These are phyloP conservation scores for Poecilia picta DNA, from an alignment of 2,797 vertebrate species.

Conservation along the genomic window DNA sequence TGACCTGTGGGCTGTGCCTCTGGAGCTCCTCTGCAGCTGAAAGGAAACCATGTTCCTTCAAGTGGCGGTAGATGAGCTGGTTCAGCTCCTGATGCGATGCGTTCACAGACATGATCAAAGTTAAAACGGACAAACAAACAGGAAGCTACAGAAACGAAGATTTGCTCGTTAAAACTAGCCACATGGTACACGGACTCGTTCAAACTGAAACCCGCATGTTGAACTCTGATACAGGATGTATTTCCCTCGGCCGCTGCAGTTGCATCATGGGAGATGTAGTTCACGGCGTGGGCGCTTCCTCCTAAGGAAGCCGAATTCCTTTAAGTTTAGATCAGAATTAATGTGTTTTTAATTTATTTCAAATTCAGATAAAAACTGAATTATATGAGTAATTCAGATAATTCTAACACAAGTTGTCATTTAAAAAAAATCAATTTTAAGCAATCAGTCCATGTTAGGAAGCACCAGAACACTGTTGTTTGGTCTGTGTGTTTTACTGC, in stretches of 20 bases:
- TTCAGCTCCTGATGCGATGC: conserved; percentile 60
- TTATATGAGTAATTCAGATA: background rate
- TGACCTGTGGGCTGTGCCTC: conserved; percentile 76
- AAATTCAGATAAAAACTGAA: background rate
- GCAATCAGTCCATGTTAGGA: no score
- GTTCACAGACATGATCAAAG: conserved; percentile 66
- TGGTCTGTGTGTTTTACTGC: background rate
- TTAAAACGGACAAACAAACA: background rate
- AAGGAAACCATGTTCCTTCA: conserved; percentile 79
- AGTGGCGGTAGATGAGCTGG: conserved; percentile 73
- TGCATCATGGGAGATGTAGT: conserved; percentile 74
- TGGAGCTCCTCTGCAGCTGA: conserved; percentile 79
- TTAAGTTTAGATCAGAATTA: background rate
- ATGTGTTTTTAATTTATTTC: background rate
- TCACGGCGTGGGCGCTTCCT: background rate
- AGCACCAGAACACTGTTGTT: background rate
- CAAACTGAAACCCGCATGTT: conserved; percentile 45
- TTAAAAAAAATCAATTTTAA: no score
- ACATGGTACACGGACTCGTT: background rate
- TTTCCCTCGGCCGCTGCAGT: conserved; percentile 14
- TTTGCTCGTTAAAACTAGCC: conserved; percentile 16
- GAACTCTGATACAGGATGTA: conserved; percentile 60
- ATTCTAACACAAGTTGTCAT: no score
- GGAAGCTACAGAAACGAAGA: background rate
- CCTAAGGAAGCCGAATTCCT: background rate